Evolutionary conservation across 2,888 invertebrate genomes (phyloP).

Genomic region (Phania funesta): DNA sequence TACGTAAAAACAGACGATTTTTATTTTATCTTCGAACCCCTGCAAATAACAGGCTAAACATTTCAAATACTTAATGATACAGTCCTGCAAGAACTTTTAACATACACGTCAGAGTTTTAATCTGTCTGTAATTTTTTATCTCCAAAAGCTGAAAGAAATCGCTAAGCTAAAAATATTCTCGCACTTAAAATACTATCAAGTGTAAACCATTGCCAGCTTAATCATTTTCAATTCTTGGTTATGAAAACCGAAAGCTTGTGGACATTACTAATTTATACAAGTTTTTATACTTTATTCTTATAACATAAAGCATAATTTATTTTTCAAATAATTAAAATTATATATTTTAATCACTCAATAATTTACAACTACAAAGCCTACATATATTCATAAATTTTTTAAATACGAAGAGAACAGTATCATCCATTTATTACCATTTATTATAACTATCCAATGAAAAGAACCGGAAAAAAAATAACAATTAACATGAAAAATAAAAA

Average conservation of each 20-base stretch:
- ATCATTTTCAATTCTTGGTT: background rate
- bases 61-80: background rate
- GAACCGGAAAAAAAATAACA: slow-evolving; percentile 26
- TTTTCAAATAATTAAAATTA: slow-evolving; percentile 34
- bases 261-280: slow-evolving; percentile 24
- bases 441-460: slow-evolving; percentile 40
- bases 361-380: slow-evolving; percentile 13
- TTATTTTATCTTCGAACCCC: slow-evolving; percentile 18
- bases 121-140: background rate
- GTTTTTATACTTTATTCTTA: slow-evolving; percentile 7
- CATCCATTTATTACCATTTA: slow-evolving; percentile 61
- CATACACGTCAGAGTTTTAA: background rate
- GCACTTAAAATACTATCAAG: background rate
- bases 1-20: slow-evolving; percentile 52
- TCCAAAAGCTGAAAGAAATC: background rate
- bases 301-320: slow-evolving; percentile 33
- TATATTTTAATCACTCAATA: slow-evolving; percentile 23
- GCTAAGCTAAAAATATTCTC: background rate
- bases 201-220: slow-evolving; percentile 12
- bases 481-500: slow-evolving; percentile 30
- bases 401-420: slow-evolving; percentile 60
- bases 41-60: background rate
- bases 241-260: slow-evolving; percentile 22
- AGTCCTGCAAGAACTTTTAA: background rate
- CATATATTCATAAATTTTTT: slow-evolving; percentile 25